Base-by-base conservation (phyloP, 1,140 invertebrate genomes). In the Cephus cinctus region DNA sequence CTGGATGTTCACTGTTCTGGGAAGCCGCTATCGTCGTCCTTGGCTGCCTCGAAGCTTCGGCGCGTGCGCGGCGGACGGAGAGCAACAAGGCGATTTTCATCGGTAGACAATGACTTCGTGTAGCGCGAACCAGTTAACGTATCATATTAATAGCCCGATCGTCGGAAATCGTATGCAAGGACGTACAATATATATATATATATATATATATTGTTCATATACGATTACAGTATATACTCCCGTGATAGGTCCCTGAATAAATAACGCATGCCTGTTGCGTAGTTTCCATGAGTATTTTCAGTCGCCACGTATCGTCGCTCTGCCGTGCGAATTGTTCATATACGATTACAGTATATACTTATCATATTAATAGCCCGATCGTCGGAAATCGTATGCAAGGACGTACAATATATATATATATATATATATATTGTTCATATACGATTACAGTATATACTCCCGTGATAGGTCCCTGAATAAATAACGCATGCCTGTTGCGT, bases 11-110 rank as follows among this genome's bases (percentile, higher is more conserved):
- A n/a, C 27, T 15, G 30, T 59, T 59, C 57, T 55, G 57, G 57
- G 57, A 59, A 59, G 42, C 45, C 38, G 56, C 52, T 59, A 59
- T 59, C 57, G 42, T n/a, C 31, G 56, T 39, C 57, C 57, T 59
- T 59, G 57, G 18, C n/a, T 20, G 34, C 42, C 45, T 49, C 47
- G 22, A 43, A 27, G 25, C 30, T 15, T 25, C 41, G 48, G 32
- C 56, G 55, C 57, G 57, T 59, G 57, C 52, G 50, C 12, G 11
- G n/a, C 8, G n/a, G n/a, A n/a, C n/a, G n/a, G n/a, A n/a, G n/a
- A n/a, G n/a, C n/a, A n/a, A n/a, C n/a, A n/a, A n/a, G 25, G 25
- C 25, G 25, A 27, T 27, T 8, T 6, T 6, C 25, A n/a, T 27
- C 25, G 25, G n/a, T n/a, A 27, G 6, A n/a, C n/a, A n/a, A 27